A percentile compares a stretch with the other conserved stretches of the same genome.
These are phyloP conservation scores for Hafferia zeledoni DNA, from an alignment of 2,797 vertebrate species.

Conservation along the genomic window DNA sequence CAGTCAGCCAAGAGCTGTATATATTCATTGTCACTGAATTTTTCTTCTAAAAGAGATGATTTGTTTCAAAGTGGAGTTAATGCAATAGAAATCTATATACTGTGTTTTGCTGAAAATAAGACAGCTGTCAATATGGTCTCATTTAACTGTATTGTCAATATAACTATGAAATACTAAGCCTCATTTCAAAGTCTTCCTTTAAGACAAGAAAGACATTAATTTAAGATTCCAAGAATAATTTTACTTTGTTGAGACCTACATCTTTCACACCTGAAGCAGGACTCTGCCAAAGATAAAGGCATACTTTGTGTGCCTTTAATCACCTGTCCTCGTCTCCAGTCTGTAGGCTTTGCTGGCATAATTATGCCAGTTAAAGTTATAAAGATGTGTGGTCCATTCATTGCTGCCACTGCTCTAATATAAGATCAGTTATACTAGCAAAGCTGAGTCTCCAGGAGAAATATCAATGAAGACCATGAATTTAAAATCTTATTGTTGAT, in stretches of 20 bases:
- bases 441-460: background rate
- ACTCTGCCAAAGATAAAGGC: background rate
- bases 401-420: background rate
- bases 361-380: background rate
- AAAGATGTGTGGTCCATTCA: background rate
- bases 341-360: background rate
- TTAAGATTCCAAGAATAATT: background rate
- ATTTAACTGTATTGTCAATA: background rate
- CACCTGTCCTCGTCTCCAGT: background rate
- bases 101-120: background rate
- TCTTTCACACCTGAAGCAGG: background rate
- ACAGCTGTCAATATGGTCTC: background rate
- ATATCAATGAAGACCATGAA: accelerated
- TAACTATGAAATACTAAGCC: background rate
- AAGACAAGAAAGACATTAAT: background rate
- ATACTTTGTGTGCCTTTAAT: background rate
- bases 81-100: background rate
- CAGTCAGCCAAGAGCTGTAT: background rate
- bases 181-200: background rate
- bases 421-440: background rate
- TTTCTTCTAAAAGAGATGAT: background rate
- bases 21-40: background rate
- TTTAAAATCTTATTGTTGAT: background rate
- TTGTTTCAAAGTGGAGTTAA: background rate
- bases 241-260: background rate